Base-by-base conservation (phyloP, 2,797 vertebrate species). In the Chaunax sp. region DNA sequence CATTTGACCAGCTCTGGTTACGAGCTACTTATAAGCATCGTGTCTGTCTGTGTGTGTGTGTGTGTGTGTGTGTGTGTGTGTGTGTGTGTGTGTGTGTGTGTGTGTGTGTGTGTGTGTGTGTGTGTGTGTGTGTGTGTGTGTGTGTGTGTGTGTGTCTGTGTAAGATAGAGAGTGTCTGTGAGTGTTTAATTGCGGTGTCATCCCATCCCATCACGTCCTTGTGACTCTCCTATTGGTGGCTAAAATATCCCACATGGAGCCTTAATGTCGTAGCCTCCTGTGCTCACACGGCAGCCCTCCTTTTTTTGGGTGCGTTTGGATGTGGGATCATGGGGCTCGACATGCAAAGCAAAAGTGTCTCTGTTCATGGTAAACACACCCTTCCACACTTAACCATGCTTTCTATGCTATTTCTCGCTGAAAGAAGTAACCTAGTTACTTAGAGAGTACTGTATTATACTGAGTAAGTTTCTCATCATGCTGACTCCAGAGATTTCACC, bases 161-260 rank as follows among this genome's bases (percentile, higher is more conserved):
- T 58, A 35, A 70, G 72, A 62, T 3, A 5, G 58, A 75, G 66
- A 71, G 65, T 72, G 77, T 87, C 26, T 73, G n/a, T 63, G 76
- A 60, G 68, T 65, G 75, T 81, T 74, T 82, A 77, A 71, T 71
- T 84, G 79, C 56, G 44, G 61, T 89, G 86, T 87, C 88, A 87
- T 76, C 80, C 77, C 79, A 82, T 75, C 78, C 74, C 64, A 46
- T 40, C 38, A 40, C 38, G 14, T 82, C 82, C 76, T 69, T 82
- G 75, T 81, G 78, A 86, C 77, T 69, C 55, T 83, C 67, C 77
- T 44, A 77, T 87, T 82, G 85, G 89, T 76, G 78, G 87, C 83
- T 91, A 93, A 94, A 94, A 94, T 94, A 92, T 90, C 89, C 63
- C 81, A 46, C 41, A 20, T 55, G 87, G 90, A 89, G 92, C 84